These are phyloP conservation scores for Morus bassanus DNA, from an alignment of 2,797 vertebrate species.

Conservation along the genomic window DNA sequence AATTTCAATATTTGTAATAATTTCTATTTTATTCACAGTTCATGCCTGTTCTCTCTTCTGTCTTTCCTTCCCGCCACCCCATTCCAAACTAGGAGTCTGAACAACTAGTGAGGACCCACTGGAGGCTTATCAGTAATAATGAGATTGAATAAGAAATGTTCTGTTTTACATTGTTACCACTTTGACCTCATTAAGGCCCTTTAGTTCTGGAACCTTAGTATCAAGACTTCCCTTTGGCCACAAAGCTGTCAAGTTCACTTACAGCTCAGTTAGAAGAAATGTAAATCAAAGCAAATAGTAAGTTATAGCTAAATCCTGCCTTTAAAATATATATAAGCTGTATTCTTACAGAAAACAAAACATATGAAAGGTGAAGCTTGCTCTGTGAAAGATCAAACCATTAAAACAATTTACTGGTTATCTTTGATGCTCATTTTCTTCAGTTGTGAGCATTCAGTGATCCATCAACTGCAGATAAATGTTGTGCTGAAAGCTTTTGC, in stretches of 20 bases:
- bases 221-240: constrained; percentile 25
- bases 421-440: constrained; percentile 39
- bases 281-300: constrained; percentile 11
- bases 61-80: neutral
- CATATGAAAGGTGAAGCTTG: neutral
- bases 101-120: neutral
- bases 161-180: neutral
- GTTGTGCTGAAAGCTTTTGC: neutral
- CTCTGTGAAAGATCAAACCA: neutral
- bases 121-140: neutral
- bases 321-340: neutral
- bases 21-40: neutral
- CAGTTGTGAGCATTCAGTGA: neutral
- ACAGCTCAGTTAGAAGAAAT: neutral
- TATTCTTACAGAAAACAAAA: neutral
- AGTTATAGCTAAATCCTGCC: neutral
- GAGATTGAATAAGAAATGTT: neutral
- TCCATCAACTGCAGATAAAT: constrained; percentile 14
- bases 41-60: neutral
- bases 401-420: constrained; percentile 34
- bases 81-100: neutral
- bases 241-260: constrained; percentile 35
- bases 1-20: neutral
- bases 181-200: constrained; percentile 33
- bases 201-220: neutral